Conservation (phyloP, 2,113 vertebrate species). For the Corythornis vintsioides region DNA sequence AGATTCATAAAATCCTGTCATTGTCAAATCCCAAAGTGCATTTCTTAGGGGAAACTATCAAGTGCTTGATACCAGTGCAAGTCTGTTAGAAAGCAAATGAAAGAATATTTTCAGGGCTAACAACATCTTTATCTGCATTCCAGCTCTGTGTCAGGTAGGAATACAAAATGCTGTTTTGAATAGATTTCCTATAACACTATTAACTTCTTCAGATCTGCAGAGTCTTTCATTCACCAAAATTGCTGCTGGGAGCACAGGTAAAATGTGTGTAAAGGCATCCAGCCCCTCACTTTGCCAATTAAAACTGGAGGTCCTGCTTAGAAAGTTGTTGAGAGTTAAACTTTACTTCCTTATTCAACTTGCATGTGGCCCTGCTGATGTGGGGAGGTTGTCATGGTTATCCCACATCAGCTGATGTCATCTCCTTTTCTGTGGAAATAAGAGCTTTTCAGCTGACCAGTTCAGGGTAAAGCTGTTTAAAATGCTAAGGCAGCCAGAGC, state of each 20-base stretch:
- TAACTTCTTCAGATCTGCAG: background rate
- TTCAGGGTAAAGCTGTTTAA: conserved; percentile 64
- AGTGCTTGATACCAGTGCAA: background rate
- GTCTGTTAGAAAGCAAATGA: background rate
- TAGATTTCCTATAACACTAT: background rate
- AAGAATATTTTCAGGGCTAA: background rate
- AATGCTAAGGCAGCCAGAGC: conserved; percentile 50
- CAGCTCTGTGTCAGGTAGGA: background rate
- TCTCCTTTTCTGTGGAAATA: conserved; percentile 60
- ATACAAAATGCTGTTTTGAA: background rate
- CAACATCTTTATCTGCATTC: background rate
- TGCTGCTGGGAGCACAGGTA: background rate
- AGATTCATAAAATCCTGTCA: background rate
- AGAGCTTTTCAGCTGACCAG: conserved; percentile 65
- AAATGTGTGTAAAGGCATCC: background rate
- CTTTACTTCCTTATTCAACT: conserved; percentile 55
- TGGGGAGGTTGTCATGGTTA: conserved; percentile 70
- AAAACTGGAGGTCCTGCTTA: conserved; percentile 10
- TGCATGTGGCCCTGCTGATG: conserved; percentile 45
- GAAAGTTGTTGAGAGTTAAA: conserved; percentile 25
- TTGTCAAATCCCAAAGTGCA: background rate
- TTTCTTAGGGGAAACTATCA: background rate
- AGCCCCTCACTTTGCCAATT: background rate
- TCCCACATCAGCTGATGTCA: conserved; percentile 71
- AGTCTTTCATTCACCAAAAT: background rate